Evolutionary conservation across 2,113 vertebrate genomes (phyloP), one percentile per base, ranked within the genome.

Genomic region (Etheostoma spectabile): DNA sequence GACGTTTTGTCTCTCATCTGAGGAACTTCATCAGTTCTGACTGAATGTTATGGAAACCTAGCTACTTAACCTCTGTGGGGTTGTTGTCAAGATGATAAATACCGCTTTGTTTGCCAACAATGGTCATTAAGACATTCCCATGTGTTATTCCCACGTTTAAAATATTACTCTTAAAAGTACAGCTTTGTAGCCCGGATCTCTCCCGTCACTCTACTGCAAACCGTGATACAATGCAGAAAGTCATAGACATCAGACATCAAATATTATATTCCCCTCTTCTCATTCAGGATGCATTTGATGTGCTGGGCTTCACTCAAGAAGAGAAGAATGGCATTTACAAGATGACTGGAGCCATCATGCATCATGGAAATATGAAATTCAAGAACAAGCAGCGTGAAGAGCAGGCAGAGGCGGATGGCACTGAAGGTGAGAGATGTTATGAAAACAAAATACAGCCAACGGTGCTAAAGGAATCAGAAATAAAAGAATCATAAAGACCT

Each of bases 331-430:
- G 96, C 3, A 88, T 96, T 55, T 97, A 98, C 91, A 98, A 98
- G 91, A 79, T 97, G 81, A 96, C 92, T 0, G 97, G 97, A 1
- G 96, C 97, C 91, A 97, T 98, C 82, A 97, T 97, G 97, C 97
- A 97, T 82, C 94, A 95, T 0, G 97, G 97, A 1, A 98, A 98
- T 89, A 96, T 98, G 96, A 97, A 95, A 88, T 98, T 96, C 53
- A 98, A 98, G 89, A 94, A 96, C 84, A 98, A 97, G 90, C 97
- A 97, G 80, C 89, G 97, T 1, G 97, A 98, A 65, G 97, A 98
- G 72, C 97, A 97, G 90, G 97, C 97, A 0, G 97, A 98, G 71
- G 95, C 97, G 0, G 97, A 97, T 1, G 96, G 97, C 88, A 97
- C 97, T 0, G 97, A 98, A 90, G 96, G 97, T 97, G 7, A 27